A percentile compares a stretch with the other conserved stretches of the same genome.
phyloP scores from a whole-genome alignment of 2,888 invertebrate genomes.

The Ophion ventricosus region DNA sequence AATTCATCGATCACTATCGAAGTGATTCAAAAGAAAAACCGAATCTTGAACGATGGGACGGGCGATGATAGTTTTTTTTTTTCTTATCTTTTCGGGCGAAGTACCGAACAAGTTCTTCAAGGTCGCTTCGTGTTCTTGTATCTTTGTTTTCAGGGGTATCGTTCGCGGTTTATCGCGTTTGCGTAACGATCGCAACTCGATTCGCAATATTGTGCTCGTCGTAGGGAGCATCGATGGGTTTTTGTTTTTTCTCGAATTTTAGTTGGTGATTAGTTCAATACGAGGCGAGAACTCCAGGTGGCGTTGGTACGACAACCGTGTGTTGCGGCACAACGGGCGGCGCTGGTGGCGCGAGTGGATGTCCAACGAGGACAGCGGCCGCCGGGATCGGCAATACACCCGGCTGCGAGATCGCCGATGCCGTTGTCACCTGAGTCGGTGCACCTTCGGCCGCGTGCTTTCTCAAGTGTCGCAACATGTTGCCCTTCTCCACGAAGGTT shows the following conservation, averaged over 20 bases:
- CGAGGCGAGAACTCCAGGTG: constrained; percentile 84
- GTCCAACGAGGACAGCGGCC: constrained; percentile 80
- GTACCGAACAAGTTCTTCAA: not conserved
- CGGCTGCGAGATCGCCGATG: constrained; percentile 79
- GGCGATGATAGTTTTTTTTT: not conserved
- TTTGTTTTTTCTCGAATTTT: not conserved
- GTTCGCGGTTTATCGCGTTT: not conserved
- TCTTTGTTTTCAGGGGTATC: not conserved
- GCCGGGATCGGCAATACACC: constrained; percentile 80
- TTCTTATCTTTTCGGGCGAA: not conserved
- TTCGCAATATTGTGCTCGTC: not conserved
- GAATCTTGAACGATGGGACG: not conserved
- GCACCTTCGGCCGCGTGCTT: constrained; percentile 87
- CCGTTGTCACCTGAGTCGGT: constrained; percentile 80
- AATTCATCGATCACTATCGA: not conserved
- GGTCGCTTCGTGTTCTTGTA: constrained; percentile 8
- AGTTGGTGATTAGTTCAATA: constrained; percentile 78
- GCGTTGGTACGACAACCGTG: constrained; percentile 85
- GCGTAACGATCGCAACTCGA: not conserved
- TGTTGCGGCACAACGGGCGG: constrained; percentile 83
- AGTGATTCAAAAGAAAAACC: not conserved
- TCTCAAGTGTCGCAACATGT: constrained; percentile 89
- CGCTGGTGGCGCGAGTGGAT: constrained; percentile 79
- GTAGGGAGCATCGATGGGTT: not conserved
- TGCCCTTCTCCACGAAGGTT: constrained; percentile 92